Percentiles rank a stretch among this genome's conserved stretches.
These are phyloP conservation scores for Ernsta delagoae DNA, from an alignment of 2,888 invertebrate species.

Conservation along the genomic window DNA sequence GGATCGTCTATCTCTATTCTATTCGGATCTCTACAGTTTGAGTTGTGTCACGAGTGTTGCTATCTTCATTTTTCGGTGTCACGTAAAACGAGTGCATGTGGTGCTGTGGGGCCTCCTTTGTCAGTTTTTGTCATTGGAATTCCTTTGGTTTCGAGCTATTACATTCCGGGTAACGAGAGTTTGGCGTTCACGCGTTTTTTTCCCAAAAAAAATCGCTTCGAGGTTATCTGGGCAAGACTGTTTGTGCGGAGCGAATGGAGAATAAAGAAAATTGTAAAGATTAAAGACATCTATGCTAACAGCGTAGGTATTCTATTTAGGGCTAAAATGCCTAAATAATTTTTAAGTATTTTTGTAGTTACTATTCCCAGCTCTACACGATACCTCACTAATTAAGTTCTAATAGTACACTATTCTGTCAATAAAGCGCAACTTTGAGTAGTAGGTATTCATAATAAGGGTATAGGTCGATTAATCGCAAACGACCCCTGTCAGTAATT, in stretches of 20 bases:
- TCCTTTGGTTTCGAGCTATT: not conserved
- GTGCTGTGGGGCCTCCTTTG: not conserved
- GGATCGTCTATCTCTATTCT: too few relatives aligned
- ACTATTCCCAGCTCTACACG: not conserved
- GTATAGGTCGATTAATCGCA: constrained; percentile 2
- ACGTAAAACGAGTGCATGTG: not conserved
- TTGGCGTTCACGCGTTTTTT: not conserved
- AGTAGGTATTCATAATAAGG: not conserved
- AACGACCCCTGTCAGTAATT: constrained; percentile 55
- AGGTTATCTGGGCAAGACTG: not conserved
- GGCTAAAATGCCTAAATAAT: not conserved
- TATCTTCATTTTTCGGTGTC: not conserved
- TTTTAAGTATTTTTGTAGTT: not conserved
- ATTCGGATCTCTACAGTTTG: too few relatives aligned
- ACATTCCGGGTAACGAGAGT: not conserved
- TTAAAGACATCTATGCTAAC: too few relatives aligned
- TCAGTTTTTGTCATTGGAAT: constrained; percentile 4
- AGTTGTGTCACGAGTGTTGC: not conserved
- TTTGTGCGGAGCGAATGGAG: not conserved
- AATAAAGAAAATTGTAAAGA: not conserved
- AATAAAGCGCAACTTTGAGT: not conserved
- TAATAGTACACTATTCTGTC: not conserved
- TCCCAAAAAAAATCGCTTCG: not conserved
- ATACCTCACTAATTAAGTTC: not conserved
- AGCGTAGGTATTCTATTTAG: not conserved